Conservation (phyloP, 2,797 vertebrate genomes). For the Cyprinella venusta region DNA sequence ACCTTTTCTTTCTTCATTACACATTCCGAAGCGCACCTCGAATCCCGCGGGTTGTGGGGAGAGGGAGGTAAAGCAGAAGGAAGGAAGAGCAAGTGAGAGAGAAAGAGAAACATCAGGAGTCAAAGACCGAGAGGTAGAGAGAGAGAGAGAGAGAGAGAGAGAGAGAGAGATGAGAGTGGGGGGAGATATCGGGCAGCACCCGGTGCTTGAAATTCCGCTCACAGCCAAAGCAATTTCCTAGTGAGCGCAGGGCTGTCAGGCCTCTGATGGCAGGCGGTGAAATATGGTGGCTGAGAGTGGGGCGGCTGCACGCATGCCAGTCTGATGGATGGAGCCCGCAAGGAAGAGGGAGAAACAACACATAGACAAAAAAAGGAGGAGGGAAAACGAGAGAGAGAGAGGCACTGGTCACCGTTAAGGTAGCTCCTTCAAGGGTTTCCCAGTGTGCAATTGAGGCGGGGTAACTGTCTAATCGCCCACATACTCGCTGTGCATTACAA, state of each 20-base stretch:
- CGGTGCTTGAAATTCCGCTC: slow-evolving; percentile 97
- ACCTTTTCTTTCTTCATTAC: slow-evolving; percentile 73
- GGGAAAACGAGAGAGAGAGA: slow-evolving; percentile 35
- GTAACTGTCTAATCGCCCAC: slow-evolving; percentile 74
- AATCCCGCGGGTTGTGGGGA: slow-evolving; percentile 83
- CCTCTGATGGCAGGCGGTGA: slow-evolving; percentile 96
- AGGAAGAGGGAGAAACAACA: slow-evolving; percentile 76
- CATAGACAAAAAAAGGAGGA: slow-evolving; percentile 66
- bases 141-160: slow-evolving; percentile 53
- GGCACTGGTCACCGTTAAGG: slow-evolving; percentile 76
- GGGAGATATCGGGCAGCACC: slow-evolving; percentile 73
- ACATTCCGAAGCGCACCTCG: slow-evolving; percentile 84
- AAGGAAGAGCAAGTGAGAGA: slow-evolving; percentile 46
- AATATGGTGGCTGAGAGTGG: slow-evolving; percentile 95
- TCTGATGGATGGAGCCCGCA: slow-evolving; percentile 91
- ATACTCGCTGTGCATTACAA: slow-evolving; percentile 49
- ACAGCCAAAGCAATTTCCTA: slow-evolving; percentile 98
- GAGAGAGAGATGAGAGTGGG: slow-evolving; percentile 63
- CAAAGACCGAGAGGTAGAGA: slow-evolving; percentile 63
- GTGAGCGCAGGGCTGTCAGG: slow-evolving; percentile 96
- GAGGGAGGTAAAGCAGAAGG: slow-evolving; percentile 68
- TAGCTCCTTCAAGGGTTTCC: slow-evolving; percentile 82
- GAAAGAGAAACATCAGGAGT: slow-evolving; percentile 61
- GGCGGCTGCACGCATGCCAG: slow-evolving; percentile 94
- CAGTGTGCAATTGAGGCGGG: slow-evolving; percentile 75